These are phyloP conservation scores for Halocynthia roretzi DNA, from an alignment of 23 tunicate species.

Conservation along the genomic window DNA sequence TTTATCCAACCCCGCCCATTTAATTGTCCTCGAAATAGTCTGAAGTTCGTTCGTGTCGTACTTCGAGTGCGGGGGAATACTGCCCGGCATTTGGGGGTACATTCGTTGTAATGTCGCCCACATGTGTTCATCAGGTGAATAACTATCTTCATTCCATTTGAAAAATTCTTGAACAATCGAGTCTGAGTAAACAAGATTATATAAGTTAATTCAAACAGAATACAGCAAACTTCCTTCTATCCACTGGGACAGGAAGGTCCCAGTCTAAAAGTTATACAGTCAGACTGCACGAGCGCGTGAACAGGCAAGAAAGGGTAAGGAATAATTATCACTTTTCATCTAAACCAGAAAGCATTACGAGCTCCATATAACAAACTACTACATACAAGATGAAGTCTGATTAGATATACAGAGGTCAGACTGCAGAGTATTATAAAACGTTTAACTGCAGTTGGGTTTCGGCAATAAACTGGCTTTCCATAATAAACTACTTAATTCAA, in stretches of 20 bases:
- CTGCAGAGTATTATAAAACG: not conserved
- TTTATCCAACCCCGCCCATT: slow-evolving; percentile 83
- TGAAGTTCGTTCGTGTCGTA: slow-evolving; percentile 91
- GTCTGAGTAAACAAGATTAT: slow-evolving; percentile 30
- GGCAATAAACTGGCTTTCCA: too few species aligned
- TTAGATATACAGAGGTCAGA: not conserved
- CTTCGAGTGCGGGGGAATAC: slow-evolving; percentile 88
- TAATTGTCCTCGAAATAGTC: slow-evolving; percentile 59
- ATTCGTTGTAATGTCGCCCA: slow-evolving; percentile 91
- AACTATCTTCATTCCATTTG: slow-evolving; percentile 88
- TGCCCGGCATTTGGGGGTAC: slow-evolving; percentile 79
- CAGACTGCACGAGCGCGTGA: too few species aligned
- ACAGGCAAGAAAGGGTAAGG: too few species aligned
- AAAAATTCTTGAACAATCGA: slow-evolving; percentile 45
- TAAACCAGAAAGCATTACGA: too few species aligned
- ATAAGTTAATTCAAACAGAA: too few species aligned
- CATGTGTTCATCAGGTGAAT: slow-evolving; percentile 96
- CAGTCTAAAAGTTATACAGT: too few species aligned
- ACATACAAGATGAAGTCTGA: too few species aligned
- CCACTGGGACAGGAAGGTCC: too few species aligned
- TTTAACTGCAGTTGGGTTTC: too few species aligned
- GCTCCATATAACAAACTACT: too few species aligned
- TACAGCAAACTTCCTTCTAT: not conserved
- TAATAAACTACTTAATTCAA: too few species aligned
- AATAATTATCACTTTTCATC: too few species aligned